Base-by-base conservation (phyloP, 2,888 invertebrate genomes). In the Leptarthrus brevirostris region DNA sequence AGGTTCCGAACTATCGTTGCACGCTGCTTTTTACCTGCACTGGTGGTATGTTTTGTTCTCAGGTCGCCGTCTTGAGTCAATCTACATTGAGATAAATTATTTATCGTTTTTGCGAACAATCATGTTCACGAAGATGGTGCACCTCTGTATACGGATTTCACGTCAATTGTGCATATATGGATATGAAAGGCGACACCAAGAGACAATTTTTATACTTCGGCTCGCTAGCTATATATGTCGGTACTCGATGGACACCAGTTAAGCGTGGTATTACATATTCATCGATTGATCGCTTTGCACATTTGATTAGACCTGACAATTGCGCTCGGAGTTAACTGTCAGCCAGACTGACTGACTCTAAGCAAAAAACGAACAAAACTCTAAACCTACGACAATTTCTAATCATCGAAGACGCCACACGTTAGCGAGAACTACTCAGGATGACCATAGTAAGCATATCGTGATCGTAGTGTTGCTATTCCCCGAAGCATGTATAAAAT, bases 381-480 rank as follows among this genome's bases (percentile, higher is more conserved):
- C 74, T 75, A 75, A 74, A 72, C 72, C 74, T 44, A 75, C 73
- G 71, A 71, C 66, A 44, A 40, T 71, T 71, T 75, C 77, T 77
- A 77, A 77, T 77, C 76, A 78, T 75, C 74, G 76, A 75, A 78
- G 78, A 78, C 78, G 78, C 78, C 78, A 77, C 77, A 77, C 78
- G 76, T 78, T 75, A 64, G 24, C 49, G 22, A 53, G 24, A 24
- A 34, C 20, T 61, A 54, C 34, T 54, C 36, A 36, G 16, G 34
- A 71, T 54, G 36, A 36, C 71, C 71, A 71, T 71, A 71, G 18
- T 56, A 16, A 14, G 54, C 10, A 26, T 52, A 54, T 54, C 71
- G 36, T 54, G 71, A 40, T 53, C 53, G 18, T 26, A 36, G 12
- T 30, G 24, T 12, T 12, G 24, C 10, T 40, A 54, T 54, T 71